phyloP scores from a whole-genome alignment of 2,888 invertebrate genomes.

The Nemotelus nigrinus region DNA sequence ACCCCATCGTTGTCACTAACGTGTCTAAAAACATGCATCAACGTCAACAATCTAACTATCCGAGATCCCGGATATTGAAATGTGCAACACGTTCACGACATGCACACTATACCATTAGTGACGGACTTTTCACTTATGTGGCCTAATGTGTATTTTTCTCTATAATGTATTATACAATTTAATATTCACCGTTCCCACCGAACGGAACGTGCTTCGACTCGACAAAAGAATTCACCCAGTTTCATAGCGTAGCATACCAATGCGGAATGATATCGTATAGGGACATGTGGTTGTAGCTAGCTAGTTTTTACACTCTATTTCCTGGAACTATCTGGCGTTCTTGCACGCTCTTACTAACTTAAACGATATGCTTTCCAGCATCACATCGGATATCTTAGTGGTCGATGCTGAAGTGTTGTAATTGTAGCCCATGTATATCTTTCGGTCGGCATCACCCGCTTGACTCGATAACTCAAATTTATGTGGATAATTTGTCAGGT shows the following conservation, averaged over 20 bases:
- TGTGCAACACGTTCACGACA: constrained; percentile 38
- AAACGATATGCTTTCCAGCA: not conserved
- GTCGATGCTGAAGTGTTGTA: too few relatives aligned
- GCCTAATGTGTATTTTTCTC: constrained; percentile 25
- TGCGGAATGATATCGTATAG: constrained; percentile 14
- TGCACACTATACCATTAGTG: constrained; percentile 20
- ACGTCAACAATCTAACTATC: constrained; percentile 12
- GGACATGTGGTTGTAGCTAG: not conserved
- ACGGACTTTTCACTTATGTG: constrained; percentile 40
- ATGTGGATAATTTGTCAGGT: constrained; percentile 49
- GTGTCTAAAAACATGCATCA: constrained; percentile 13
- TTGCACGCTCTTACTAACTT: not conserved
- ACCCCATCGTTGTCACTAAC: not conserved
- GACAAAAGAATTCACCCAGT: not conserved
- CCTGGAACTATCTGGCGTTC: not conserved
- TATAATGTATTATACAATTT: constrained; percentile 45
- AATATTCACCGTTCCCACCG: constrained; percentile 46
- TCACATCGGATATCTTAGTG: too few relatives aligned
- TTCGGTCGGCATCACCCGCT: constrained; percentile 1
- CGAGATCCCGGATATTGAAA: constrained; percentile 7
- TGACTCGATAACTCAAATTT: constrained; percentile 47
- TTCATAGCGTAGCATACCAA: too few relatives aligned
- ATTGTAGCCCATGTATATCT: not conserved
- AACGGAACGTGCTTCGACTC: constrained; percentile 22
- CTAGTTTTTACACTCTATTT: too few relatives aligned